phyloP scores from a whole-genome alignment of 2,113 vertebrate species.

The Ginglymostoma cirratum region DNA sequence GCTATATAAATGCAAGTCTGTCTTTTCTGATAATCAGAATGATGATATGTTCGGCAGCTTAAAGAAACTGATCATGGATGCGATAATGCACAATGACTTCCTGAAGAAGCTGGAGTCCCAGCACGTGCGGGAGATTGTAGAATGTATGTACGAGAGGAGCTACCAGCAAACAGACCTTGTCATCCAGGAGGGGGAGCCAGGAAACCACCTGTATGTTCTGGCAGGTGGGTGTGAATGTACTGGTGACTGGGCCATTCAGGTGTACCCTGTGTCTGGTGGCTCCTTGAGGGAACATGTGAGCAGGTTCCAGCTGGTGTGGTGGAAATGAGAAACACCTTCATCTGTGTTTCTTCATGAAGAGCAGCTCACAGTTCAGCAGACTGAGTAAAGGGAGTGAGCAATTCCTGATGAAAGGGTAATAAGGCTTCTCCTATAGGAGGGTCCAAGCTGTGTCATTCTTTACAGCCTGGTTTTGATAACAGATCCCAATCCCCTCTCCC shows the following conservation, averaged over 20 bases:
- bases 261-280: neutral
- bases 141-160: conserved; percentile 62
- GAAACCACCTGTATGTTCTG: conserved; percentile 68
- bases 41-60: conserved; percentile 45
- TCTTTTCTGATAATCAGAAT: neutral
- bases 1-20: neutral
- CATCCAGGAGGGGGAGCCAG: conserved; percentile 63
- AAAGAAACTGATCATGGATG: conserved; percentile 60
- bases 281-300: neutral
- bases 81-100: conserved; percentile 66
- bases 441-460: neutral
- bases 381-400: neutral
- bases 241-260: neutral
- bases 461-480: neutral
- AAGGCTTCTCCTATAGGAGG: neutral
- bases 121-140: conserved; percentile 62
- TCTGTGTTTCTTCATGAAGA: neutral
- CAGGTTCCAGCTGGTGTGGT: neutral
- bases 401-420: neutral
- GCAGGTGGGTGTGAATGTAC: conserved; percentile 50
- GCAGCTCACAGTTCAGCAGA: neutral
- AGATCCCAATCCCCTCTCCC: too few relatives aligned
- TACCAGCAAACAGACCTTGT: conserved; percentile 56
- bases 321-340: neutral
- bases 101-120: conserved; percentile 63